Percentiles rank a stretch among this genome's conserved stretches.
These are phyloP conservation scores for Pachypeltis micranthus DNA, from an alignment of 1,140 invertebrate species.

Conservation along the genomic window DNA sequence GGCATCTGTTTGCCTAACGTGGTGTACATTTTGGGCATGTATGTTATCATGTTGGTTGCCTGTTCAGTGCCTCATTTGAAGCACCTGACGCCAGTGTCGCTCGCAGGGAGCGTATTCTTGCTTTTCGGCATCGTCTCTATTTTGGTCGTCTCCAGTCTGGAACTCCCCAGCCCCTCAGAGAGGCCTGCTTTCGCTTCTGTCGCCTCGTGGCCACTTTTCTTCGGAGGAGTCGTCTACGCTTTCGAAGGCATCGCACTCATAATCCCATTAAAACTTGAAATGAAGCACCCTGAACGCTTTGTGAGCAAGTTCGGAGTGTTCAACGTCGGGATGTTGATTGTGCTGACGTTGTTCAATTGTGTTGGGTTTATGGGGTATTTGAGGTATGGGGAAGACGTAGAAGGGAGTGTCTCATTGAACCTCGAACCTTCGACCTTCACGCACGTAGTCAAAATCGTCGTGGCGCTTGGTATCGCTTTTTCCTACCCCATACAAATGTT, in stretches of 20 bases:
- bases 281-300: slow-evolving; percentile 72
- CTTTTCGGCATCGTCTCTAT: background rate
- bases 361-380: slow-evolving; percentile 81
- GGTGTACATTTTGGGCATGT: slow-evolving; percentile 56
- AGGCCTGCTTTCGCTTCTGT: slow-evolving; percentile 37
- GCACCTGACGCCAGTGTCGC: slow-evolving; percentile 69
- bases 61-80: slow-evolving; percentile 74
- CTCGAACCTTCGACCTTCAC: slow-evolving; percentile 40
- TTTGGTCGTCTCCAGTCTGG: slow-evolving; percentile 36
- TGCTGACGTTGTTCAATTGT: slow-evolving; percentile 67
- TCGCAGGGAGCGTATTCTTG: slow-evolving; percentile 68
- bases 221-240: slow-evolving; percentile 78
- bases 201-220: slow-evolving; percentile 59
- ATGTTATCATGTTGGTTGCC: slow-evolving; percentile 56
- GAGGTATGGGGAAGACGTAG: slow-evolving; percentile 53
- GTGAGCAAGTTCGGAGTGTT: slow-evolving; percentile 69
- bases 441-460: slow-evolving; percentile 75
- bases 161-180: slow-evolving; percentile 19
- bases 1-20: slow-evolving; percentile 36
- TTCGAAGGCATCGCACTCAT: slow-evolving; percentile 82
- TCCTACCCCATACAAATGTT: slow-evolving; percentile 92
- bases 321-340: slow-evolving; percentile 74
- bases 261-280: slow-evolving; percentile 59
- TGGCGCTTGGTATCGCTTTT: slow-evolving; percentile 81
- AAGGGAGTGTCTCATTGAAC: slow-evolving; percentile 50